Percentiles rank a stretch among this genome's conserved stretches.
Evolutionary conservation across 2,113 vertebrate genomes (phyloP).

Genomic region (Glaucomys volans): DNA sequence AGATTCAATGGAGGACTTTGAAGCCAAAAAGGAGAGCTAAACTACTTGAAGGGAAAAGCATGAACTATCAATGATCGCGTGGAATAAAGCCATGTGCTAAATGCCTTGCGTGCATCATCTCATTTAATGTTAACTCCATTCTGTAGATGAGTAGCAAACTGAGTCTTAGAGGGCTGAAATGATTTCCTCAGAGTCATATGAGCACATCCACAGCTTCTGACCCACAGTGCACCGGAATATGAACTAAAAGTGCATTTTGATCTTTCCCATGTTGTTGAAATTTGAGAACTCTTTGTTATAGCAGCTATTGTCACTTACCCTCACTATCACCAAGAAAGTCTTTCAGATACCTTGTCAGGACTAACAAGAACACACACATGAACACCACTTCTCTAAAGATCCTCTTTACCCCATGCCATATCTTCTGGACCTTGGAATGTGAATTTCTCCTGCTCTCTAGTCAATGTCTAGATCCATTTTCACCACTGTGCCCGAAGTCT

Average conservation of each 20-base stretch:
- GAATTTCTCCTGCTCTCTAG: not conserved
- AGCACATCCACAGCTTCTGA: not conserved
- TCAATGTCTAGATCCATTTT: not conserved
- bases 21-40: not conserved
- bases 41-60: not conserved
- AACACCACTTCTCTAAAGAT: conserved; percentile 9
- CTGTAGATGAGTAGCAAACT: not conserved
- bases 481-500: not conserved
- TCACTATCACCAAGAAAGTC: not conserved
- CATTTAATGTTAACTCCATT: not conserved
- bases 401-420: not conserved
- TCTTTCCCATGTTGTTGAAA: not conserved
- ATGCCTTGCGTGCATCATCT: not conserved
- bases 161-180: not conserved
- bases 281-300: not conserved
- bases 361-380: not conserved
- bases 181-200: not conserved
- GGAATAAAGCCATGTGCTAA: not conserved
- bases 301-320: not conserved
- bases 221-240: not conserved
- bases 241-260: not conserved
- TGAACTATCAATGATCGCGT: not conserved
- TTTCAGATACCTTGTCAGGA: not conserved
- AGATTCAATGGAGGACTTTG: not conserved
- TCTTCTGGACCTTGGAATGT: not conserved